Evolutionary conservation across 2,888 invertebrate genomes (phyloP).

Genomic region (Tanypteryx hageni): DNA sequence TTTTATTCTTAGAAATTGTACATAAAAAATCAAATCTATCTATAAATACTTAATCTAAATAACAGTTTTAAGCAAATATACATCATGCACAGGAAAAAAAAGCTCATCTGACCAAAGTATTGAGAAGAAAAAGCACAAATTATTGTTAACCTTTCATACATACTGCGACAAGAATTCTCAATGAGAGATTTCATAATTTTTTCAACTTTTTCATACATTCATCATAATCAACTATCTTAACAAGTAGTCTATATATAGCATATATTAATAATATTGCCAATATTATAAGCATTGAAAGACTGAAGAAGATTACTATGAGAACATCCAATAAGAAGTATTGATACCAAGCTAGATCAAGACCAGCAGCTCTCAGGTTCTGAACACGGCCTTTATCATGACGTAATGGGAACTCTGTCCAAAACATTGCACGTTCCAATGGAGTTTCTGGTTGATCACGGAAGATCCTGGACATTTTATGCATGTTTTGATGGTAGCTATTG

Average conservation of each 20-base stretch:
- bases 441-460: conserved; percentile 29
- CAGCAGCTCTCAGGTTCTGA: conserved; percentile 1
- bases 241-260: not conserved
- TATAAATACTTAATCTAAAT: no score
- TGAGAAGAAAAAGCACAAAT: no score
- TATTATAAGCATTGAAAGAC: not conserved
- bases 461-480: not conserved
- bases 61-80: no score
- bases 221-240: not conserved
- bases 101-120: no score
- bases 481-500: not conserved
- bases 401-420: conserved; percentile 14
- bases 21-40: no score
- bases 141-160: no score
- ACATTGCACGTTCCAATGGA: conserved; percentile 32
- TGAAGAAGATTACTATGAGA: not conserved
- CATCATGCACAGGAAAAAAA: no score
- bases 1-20: no score
- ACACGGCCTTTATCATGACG: not conserved
- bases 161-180: no score
- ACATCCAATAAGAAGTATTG: conserved; percentile 36
- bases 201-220: not conserved
- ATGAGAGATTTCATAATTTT: not conserved
- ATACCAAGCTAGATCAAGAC: conserved; percentile 12
- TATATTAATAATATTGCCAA: not conserved